Evolutionary conservation across 2,113 vertebrate genomes (phyloP).

Genomic region (Labeo rohita): DNA sequence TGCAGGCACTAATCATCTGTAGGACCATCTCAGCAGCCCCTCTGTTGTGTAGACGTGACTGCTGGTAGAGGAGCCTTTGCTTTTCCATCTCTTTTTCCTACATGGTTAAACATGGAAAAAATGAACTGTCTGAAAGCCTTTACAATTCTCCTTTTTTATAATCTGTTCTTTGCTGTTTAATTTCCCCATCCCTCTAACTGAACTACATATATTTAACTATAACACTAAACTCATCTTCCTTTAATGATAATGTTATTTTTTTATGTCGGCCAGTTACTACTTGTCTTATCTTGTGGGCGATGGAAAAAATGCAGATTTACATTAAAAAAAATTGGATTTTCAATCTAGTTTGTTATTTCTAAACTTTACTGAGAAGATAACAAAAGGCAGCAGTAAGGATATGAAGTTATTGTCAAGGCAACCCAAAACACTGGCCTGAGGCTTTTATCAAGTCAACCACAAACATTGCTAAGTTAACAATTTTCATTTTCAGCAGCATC

Average conservation of each 20-base stretch:
- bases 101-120: slow-evolving; percentile 9
- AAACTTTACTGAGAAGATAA: not conserved
- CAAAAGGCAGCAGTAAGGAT: not conserved
- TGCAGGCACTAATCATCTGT: slow-evolving; percentile 95
- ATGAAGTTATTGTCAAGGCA: not conserved
- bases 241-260: not conserved
- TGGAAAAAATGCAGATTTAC: not conserved
- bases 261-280: not conserved
- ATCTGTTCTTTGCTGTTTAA: not conserved
- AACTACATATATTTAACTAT: not conserved
- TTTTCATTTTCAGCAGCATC: not conserved
- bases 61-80: slow-evolving; percentile 89
- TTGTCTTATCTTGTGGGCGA: not conserved
- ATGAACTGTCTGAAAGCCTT: not conserved
- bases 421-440: not conserved
- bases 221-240: not conserved
- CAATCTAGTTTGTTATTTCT: not conserved
- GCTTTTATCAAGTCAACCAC: not conserved
- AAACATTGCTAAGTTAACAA: not conserved
- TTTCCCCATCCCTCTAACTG: not conserved
- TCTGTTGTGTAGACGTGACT: slow-evolving; percentile 87
- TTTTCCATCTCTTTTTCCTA: slow-evolving; percentile 96
- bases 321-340: not conserved
- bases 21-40: slow-evolving; percentile 93
- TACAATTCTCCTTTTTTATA: not conserved